Evolutionary conservation across 2,888 invertebrate species (phyloP).

Genomic region (Panorpa germanica): DNA sequence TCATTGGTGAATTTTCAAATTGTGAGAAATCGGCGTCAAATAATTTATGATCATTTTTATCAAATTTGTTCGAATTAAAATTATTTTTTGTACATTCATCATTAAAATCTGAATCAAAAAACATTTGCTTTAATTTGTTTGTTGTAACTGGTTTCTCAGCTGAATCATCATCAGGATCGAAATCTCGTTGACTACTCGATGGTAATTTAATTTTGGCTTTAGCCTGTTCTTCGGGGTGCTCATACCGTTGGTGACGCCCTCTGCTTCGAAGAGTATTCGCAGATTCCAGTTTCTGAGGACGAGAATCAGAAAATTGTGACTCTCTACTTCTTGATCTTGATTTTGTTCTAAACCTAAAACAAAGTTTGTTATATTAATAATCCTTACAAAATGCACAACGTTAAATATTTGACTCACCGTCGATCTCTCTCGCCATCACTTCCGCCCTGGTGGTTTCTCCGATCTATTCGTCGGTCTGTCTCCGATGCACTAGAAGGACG

Average conservation of each 20-base stretch:
- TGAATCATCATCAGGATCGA: conserved; percentile 16
- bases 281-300: too few relatives aligned
- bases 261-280: conserved; percentile 6
- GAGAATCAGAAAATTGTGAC: conserved; percentile 22
- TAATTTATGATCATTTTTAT: too few relatives aligned
- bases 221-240: too few relatives aligned
- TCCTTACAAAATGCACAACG: neutral
- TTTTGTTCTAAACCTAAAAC: conserved; percentile 23
- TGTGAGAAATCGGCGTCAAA: conserved; percentile 13
- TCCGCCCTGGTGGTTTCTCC: conserved; percentile 20
- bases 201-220: too few relatives aligned
- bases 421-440: conserved; percentile 35
- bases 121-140: conserved; percentile 31
- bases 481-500: conserved; percentile 37
- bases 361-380: neutral
- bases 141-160: conserved; percentile 9
- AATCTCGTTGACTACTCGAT: too few relatives aligned
- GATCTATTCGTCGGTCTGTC: conserved; percentile 25
- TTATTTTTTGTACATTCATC: too few relatives aligned
- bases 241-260: too few relatives aligned
- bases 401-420: conserved; percentile 18
- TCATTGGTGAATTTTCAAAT: conserved; percentile 11
- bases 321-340: conserved; percentile 26
- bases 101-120: too few relatives aligned
- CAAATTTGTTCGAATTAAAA: too few relatives aligned